Base-by-base conservation (phyloP, 2,113 vertebrate species). In the Accipiter virgatus region DNA sequence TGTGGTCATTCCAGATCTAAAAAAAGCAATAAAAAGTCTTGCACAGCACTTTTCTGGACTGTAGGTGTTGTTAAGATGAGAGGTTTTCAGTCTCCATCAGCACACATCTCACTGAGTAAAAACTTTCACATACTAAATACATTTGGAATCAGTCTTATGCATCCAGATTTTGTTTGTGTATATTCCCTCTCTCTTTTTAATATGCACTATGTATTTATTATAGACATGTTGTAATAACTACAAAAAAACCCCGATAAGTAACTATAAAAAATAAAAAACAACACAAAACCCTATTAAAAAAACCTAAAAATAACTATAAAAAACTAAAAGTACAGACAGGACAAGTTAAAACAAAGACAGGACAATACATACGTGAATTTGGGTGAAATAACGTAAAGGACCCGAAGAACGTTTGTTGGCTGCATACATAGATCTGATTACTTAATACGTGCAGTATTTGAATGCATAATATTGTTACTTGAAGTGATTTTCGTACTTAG, bases 321-420 rank as follows among this genome's bases (percentile, higher is more conserved):
- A 34, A 16, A 4, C 5, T 31, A 23, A 71, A 91, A 59, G 56
- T 63, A n/a, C 8, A 7, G 38, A 29, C 16, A 22, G n/a, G 40
- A 21, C n/a, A 48, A 8, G 38, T 32, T 53, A 42, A 62, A 86
- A 42, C 40, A n/a, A 65, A 52, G 32, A 21, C 40, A 36, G 43
- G 25, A 20, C 23, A 12, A 43, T 29, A 20, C 4, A 2, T 50
- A 3, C 0, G 3, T 47, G 55, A 38, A 25, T 58, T 52, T 1
- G 1, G 4, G 29, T 12, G 7, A 55, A 61, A 29, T 58, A 15
- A 20, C 16, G 27, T 71, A 32, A 90, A 74, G 6, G 34, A 34
- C 61, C 42, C 38, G 22, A 77, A 53, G 19, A 53, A 26, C 32
- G 16, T 19, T 2, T 56, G 8, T 85, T 85, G 61, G 23, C 70